Percentiles rank a stretch among this genome's conserved stretches.
Evolutionary conservation across 2,888 invertebrate genomes (phyloP).

Genomic region (Cosmorhoe ocellata): DNA sequence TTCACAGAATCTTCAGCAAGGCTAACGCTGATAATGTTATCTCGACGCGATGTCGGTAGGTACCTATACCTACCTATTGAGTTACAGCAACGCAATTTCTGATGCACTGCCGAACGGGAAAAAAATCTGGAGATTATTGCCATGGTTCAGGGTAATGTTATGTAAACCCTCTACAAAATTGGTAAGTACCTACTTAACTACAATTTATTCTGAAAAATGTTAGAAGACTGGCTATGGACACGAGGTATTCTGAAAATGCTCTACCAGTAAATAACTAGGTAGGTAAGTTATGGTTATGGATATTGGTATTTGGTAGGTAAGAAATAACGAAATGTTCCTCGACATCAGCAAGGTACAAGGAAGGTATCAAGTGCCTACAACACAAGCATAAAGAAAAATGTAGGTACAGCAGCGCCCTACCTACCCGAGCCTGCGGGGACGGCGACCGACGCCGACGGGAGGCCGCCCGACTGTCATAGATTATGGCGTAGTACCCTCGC

Average conservation of each 20-base stretch:
- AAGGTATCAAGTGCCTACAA: constrained; percentile 24
- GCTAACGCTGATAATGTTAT: constrained; percentile 79
- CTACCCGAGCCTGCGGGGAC: constrained; percentile 55
- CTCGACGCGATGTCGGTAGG: constrained; percentile 54
- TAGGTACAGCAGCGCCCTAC: constrained; percentile 51
- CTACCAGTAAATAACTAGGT: no score
- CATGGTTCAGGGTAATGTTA: neutral
- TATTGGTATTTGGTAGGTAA: constrained; percentile 11
- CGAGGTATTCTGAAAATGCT: no score
- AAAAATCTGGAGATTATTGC: constrained; percentile 13
- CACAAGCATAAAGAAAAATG: constrained; percentile 43
- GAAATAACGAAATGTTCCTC: constrained; percentile 20
- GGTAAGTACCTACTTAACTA: neutral
- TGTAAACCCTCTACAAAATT: neutral
- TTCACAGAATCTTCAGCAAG: constrained; percentile 75
- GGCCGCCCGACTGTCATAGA: constrained; percentile 50
- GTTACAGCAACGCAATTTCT: constrained; percentile 17
- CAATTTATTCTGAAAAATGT: no score
- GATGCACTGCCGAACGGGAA: constrained; percentile 7
- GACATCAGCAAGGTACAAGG: constrained; percentile 32
- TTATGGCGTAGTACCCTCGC: constrained; percentile 9
- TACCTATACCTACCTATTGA: no score
- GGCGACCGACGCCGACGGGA: constrained; percentile 56
- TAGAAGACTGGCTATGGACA: no score
- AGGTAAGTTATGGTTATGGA: no score